These are phyloP conservation scores for Cetoscarus ocellatus DNA, from an alignment of 2,797 vertebrate species.

Conservation along the genomic window DNA sequence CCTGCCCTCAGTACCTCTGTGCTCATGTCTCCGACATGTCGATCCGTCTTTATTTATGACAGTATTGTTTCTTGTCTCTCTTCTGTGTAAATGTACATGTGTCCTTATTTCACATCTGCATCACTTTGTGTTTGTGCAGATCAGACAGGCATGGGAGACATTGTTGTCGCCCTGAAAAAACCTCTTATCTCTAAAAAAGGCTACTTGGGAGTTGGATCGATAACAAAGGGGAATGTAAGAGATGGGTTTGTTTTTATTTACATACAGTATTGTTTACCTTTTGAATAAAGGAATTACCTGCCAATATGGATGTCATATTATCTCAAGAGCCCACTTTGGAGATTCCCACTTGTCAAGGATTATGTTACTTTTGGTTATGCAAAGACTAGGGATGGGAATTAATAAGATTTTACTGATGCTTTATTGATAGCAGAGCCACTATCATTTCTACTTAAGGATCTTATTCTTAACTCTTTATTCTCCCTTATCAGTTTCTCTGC, in stretches of 20 bases:
- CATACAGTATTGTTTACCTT: conserved; percentile 55
- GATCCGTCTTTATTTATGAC: conserved; percentile 77
- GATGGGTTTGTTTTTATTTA: conserved; percentile 27
- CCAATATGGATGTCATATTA: conserved; percentile 41
- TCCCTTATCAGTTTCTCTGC: too few relatives aligned
- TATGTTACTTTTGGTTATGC: conserved; percentile 20
- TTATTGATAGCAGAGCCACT: too few relatives aligned
- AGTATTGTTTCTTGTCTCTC: conserved; percentile 64
- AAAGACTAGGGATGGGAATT: not conserved
- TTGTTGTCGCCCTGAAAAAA: conserved; percentile 54
- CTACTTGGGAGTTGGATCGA: conserved; percentile 22
- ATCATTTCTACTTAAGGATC: too few relatives aligned
- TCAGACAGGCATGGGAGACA: conserved; percentile 53
- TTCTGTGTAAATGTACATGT: conserved; percentile 69
- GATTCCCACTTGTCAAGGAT: conserved; percentile 22
- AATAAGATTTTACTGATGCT: too few relatives aligned
- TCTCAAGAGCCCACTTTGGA: conserved; percentile 28
- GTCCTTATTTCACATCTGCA: conserved; percentile 69
- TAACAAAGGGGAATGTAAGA: conserved; percentile 34
- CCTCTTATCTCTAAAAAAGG: conserved; percentile 53
- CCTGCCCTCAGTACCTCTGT: conserved; percentile 78
- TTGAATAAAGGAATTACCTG: conserved; percentile 32
- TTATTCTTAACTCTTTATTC: too few relatives aligned
- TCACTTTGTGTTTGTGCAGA: conserved; percentile 69
- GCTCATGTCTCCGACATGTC: conserved; percentile 73